Conservation (phyloP, 2,888 invertebrate genomes). For the Coenonympha arcania region DNA sequence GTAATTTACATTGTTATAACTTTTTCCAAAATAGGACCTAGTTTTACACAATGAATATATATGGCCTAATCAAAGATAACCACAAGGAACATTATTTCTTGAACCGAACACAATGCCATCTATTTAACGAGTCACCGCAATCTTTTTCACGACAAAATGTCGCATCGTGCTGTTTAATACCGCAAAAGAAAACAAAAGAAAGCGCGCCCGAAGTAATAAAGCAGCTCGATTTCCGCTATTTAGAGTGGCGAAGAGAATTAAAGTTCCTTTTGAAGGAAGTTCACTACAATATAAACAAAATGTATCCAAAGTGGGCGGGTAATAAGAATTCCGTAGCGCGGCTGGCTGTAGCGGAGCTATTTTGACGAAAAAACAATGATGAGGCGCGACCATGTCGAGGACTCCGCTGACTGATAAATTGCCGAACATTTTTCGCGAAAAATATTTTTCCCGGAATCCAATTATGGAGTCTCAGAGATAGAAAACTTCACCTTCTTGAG, state of each 20-base stretch:
- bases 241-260: slow-evolving; percentile 56
- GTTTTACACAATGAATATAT: no score
- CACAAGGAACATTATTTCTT: slow-evolving; percentile 14
- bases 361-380: slow-evolving; percentile 66
- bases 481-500: slow-evolving; percentile 25
- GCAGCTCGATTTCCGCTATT: slow-evolving; percentile 58
- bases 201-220: slow-evolving; percentile 59
- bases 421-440: slow-evolving; percentile 63
- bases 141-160: slow-evolving; percentile 51
- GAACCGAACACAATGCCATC: slow-evolving; percentile 22
- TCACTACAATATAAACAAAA: slow-evolving; percentile 53
- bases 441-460: slow-evolving; percentile 54
- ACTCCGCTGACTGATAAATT: slow-evolving; percentile 59
- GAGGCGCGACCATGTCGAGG: slow-evolving; percentile 62
- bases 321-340: slow-evolving; percentile 59
- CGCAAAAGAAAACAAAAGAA: slow-evolving; percentile 57
- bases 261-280: slow-evolving; percentile 59
- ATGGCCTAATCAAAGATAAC: not conserved
- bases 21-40: no score
- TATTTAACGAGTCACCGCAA: slow-evolving; percentile 32
- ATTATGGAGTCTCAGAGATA: slow-evolving; percentile 56
- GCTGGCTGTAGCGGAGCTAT: slow-evolving; percentile 43
- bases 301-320: slow-evolving; percentile 52
- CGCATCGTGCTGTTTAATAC: slow-evolving; percentile 56
- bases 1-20: no score